Evolutionary conservation across 2,888 invertebrate genomes (phyloP).

Genomic region (Xestia xanthographa): DNA sequence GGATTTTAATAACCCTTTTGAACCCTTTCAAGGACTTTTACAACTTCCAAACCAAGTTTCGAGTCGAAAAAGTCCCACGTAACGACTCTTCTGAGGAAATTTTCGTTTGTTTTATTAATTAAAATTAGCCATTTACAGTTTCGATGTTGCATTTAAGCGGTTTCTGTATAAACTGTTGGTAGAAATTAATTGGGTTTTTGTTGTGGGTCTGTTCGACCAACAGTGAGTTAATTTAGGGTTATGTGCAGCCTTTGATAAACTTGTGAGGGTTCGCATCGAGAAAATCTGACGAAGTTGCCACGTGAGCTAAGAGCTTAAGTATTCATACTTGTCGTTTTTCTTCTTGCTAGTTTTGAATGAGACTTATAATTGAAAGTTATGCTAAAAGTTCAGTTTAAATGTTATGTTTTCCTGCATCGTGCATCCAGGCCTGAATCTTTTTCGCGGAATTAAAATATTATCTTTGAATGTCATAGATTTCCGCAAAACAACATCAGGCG

Average conservation of each 20-base stretch:
- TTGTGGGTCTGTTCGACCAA: conserved; percentile 58
- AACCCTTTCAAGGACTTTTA: conserved; percentile 58
- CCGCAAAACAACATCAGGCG: no score
- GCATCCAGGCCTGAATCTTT: no score
- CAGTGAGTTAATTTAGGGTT: conserved; percentile 70
- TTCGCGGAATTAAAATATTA: no score
- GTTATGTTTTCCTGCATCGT: no score
- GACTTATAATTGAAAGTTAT: not conserved
- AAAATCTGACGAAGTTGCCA: conserved; percentile 30
- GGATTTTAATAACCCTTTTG: conserved; percentile 64
- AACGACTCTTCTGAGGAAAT: conserved; percentile 50
- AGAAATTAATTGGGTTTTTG: conserved; percentile 80
- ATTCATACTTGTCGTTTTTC: conserved; percentile 7
- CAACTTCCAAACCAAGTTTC: conserved; percentile 61
- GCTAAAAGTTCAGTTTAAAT: no score
- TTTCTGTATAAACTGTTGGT: conserved; percentile 62
- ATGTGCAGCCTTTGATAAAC: conserved; percentile 64
- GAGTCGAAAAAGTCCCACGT: conserved; percentile 55
- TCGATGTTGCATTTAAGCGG: conserved; percentile 67
- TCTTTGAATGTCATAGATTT: no score
- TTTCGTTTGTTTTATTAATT: conserved; percentile 64
- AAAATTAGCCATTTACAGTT: conserved; percentile 67
- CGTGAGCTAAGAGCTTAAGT: conserved; percentile 41
- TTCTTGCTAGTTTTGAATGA: not conserved
- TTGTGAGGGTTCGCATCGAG: conserved; percentile 50